Base-by-base conservation (phyloP, 1,140 invertebrate species). In the Brachionus manjavacas region DNA sequence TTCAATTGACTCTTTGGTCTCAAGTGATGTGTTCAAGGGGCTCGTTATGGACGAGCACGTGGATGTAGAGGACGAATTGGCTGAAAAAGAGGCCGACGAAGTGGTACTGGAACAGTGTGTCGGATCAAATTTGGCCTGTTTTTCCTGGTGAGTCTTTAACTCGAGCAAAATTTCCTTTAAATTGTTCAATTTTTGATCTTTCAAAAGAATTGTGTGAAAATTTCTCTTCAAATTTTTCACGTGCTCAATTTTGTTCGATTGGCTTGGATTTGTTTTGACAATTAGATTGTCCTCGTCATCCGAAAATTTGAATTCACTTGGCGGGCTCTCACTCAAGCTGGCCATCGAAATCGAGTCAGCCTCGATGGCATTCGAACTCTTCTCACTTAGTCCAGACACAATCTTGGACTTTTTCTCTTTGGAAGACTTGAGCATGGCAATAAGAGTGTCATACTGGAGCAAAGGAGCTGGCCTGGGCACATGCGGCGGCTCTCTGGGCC, bases 241-340 rank as follows among this genome's bases (percentile, higher is more conserved):
- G 43, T 64, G 79, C n/a, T 81, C 35, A 43, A 43, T 7, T 64
- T 81, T 39, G 12, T 68, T 46, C 12, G 39, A 14, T 20, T 39
- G 20, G 39, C 64, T 41, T 31, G 52, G 12, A 41, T 60, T 60
- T 28, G 16, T 81, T 68, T 60, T 68, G 8, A 64, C 31, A 8
- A 81, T n/a, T 23, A 68, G 0, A 81, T 68, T 81, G 14, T 81
- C 79, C 64, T 81, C 79, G 20, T 81, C 79, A 12, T 81, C 79
- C 14, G 79, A 81, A 64, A 81, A 81, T 68, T 81, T 81, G 28
- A 81, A 81, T 9, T 81, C 79, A 81, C 79, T 81, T 43, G 79
- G 79, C 20, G 79, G 79, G 35, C 49, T 64, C 20, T 81, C 79
- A 28, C 49, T 64, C 20, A 81, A 68, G 20, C 79, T 81, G 1